A percentile compares a stretch with the other conserved stretches of the same genome.
Conservation (phyloP, 2,888 invertebrate genomes). For the Rhamnusium bicolor region DNA sequence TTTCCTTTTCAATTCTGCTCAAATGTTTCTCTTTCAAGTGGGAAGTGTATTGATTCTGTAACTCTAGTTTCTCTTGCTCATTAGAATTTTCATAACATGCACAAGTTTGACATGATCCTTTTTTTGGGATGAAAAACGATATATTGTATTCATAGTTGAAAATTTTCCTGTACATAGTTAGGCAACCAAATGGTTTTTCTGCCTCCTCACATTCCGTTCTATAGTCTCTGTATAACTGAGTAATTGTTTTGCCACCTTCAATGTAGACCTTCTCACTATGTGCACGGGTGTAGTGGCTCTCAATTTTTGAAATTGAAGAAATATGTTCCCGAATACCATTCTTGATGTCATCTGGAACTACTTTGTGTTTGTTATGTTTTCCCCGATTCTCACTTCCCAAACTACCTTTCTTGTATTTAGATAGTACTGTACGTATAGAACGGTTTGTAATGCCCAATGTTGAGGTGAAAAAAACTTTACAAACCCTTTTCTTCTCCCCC, state of each 20-base stretch:
- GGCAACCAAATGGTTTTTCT: slow-evolving; percentile 3
- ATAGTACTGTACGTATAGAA: slow-evolving; percentile 33
- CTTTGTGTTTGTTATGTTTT: slow-evolving; percentile 32
- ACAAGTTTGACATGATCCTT: slow-evolving; percentile 37
- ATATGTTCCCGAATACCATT: slow-evolving; percentile 28
- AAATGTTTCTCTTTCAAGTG: slow-evolving; percentile 32
- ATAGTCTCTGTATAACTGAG: slow-evolving; percentile 37
- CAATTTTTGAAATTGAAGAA: slow-evolving; percentile 29
- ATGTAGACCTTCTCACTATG: slow-evolving; percentile 34
- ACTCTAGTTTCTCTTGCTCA: slow-evolving; percentile 15
- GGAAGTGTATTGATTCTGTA: slow-evolving; percentile 15
- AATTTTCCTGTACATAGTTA: slow-evolving; percentile 25
- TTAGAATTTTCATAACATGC: slow-evolving; percentile 33
- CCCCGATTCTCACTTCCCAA: slow-evolving; percentile 38
- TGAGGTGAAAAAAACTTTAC: slow-evolving; percentile 30
- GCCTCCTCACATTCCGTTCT: slow-evolving; percentile 12
- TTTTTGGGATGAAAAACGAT: slow-evolving; percentile 40
- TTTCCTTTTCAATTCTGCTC: slow-evolving; percentile 33
- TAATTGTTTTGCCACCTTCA: slow-evolving; percentile 39
- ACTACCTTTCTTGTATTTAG: slow-evolving; percentile 31
- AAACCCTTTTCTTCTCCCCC: slow-evolving; percentile 31
- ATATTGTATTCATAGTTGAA: slow-evolving; percentile 39
- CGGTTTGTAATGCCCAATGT: slow-evolving; percentile 28
- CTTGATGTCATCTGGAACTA: slow-evolving; percentile 28
- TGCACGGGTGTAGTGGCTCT: slow-evolving; percentile 38